Base-by-base conservation (phyloP, 2,888 invertebrate species). In the Cosmorhoe ocellata region DNA sequence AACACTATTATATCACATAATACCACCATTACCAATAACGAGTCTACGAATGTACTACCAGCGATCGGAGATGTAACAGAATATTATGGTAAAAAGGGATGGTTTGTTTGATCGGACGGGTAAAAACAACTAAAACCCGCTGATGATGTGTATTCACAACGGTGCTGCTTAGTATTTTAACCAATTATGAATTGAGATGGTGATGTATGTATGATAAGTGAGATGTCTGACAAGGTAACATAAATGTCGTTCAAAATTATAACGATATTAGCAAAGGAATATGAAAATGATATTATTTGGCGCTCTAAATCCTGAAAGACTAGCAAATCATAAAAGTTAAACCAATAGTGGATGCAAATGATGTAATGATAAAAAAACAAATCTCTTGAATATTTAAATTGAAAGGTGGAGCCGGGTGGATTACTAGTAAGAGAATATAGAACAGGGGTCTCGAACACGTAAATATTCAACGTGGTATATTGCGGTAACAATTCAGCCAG, bases 401-500 rank as follows among this genome's bases (percentile, higher is more conserved):
- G 18, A 18, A 14, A 30, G 12, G 32, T 12, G 24, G 9, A 46
- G 38, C 31, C 14, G 24, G 24, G 24, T 11, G n/a, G 14, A 38
- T 30, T 22, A 4, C 14, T 41, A 43, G 34, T 61, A 64, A 63
- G 61, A 63, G 33, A 61, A 66, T 51, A 59, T 56, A 57, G 58
- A 59, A 60, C 58, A 64, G 57, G 67, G 61, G 62, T 56, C 58
- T 42, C 55, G 54, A 58, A 62, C 42, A 57, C 64, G 69, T 72
- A 69, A 71, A 71, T 71, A 69, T 71, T 69, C 63, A 67, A 60
- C 56, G 60, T 56, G 56, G 59, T 59, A 62, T 53, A 65, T 57
- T 55, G 55, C 61, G 61, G 60, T 53, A 60, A 64, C 69, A 67
- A 71, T 61, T 67, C 58, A 52, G 61, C 63, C 63, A 62, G 67